Conservation (phyloP, 2,888 invertebrate genomes). For the Sarcophaga rosellei region DNA sequence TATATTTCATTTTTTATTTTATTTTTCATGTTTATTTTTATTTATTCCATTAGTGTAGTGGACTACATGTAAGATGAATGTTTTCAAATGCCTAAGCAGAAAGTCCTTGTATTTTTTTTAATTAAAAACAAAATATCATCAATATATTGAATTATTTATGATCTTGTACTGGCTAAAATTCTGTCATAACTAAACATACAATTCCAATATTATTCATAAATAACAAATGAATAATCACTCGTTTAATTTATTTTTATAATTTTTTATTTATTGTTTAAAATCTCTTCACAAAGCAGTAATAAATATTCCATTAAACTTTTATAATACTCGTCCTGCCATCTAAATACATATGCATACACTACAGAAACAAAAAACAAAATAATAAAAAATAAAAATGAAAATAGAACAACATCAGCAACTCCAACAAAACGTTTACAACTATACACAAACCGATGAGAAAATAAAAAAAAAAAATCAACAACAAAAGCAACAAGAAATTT, state of each 20-base stretch:
- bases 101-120: too few relatives aligned
- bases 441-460: slow-evolving; percentile 48
- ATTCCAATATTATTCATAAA: slow-evolving; percentile 1
- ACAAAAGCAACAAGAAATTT: slow-evolving; percentile 19
- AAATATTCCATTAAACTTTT: slow-evolving; percentile 61
- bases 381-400: neutral
- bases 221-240: slow-evolving; percentile 10
- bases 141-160: slow-evolving; percentile 10
- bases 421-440: slow-evolving; percentile 37
- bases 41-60: too few relatives aligned
- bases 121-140: too few relatives aligned
- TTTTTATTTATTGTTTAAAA: slow-evolving; percentile 39
- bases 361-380: neutral
- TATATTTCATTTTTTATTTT: too few relatives aligned
- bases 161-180: neutral
- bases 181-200: slow-evolving; percentile 15
- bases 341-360: neutral
- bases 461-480: neutral
- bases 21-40: too few relatives aligned
- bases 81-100: too few relatives aligned
- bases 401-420: slow-evolving; percentile 27
- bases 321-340: slow-evolving; percentile 31
- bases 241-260: slow-evolving; percentile 29
- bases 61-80: too few relatives aligned
- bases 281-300: slow-evolving; percentile 43